Evolutionary conservation across 1,140 invertebrate species (phyloP).

Genomic region (Bombus confusus): DNA sequence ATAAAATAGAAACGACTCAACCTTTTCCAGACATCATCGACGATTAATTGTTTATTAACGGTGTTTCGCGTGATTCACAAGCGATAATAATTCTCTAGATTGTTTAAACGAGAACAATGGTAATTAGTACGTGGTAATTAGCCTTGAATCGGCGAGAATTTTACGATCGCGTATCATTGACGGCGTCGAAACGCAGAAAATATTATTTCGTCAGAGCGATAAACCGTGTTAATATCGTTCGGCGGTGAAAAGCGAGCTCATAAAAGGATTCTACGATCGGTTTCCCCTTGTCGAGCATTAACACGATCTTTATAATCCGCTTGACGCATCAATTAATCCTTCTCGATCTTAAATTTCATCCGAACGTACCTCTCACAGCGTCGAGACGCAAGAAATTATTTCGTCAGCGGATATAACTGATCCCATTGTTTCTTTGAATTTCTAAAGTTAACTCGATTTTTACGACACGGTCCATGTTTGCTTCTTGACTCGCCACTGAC

Average conservation of each 20-base stretch:
- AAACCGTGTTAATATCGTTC: not conserved
- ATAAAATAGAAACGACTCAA: not conserved
- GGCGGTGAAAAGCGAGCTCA: not conserved
- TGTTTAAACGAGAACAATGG: conserved; percentile 15
- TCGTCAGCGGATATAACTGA: not conserved
- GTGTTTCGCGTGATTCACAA: no score
- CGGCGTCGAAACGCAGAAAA: not conserved
- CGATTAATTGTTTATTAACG: not conserved
- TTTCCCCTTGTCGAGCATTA: not conserved
- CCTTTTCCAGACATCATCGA: not conserved
- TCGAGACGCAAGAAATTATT: conserved; percentile 4
- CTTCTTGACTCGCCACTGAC: not conserved
- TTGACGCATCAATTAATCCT: conserved; percentile 1
- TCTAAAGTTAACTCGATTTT: not conserved
- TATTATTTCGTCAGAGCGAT: conserved; percentile 2
- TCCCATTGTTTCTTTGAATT: not conserved
- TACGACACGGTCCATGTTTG: not conserved
- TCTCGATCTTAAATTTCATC: not conserved
- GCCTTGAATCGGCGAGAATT: not conserved
- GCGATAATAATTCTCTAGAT: not conserved
- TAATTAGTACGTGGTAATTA: not conserved
- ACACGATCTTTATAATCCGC: not conserved
- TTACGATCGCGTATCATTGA: not conserved
- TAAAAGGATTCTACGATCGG: not conserved
- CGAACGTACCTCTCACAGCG: not conserved